These are phyloP conservation scores for Apodemus speciosus DNA, from an alignment of 2,113 vertebrate genomes.

Conservation along the genomic window DNA sequence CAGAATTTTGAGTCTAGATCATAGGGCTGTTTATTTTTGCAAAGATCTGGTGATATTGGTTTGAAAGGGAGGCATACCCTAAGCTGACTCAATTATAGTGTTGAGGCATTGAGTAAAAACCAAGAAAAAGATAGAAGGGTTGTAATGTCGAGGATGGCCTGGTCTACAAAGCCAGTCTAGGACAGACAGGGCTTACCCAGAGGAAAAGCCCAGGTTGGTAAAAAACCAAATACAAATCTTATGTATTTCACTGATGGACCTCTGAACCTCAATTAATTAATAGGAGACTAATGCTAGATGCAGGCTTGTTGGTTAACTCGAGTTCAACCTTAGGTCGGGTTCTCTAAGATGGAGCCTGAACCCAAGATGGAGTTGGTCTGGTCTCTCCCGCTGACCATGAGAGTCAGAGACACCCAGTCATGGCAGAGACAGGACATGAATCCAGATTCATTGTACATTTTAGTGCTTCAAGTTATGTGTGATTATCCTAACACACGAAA, in stretches of 20 bases:
- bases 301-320: too few relatives aligned
- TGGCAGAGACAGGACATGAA: not conserved
- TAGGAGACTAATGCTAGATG: not conserved
- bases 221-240: too few relatives aligned
- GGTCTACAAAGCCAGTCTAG: too few relatives aligned
- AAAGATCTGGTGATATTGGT: not conserved
- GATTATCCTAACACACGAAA: not conserved
- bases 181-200: too few relatives aligned
- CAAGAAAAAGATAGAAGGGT: not conserved
- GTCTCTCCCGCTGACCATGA: not conserved
- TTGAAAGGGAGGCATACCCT: not conserved
- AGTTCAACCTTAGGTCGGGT: too few relatives aligned
- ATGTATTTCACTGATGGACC: not conserved
- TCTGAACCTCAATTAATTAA: not conserved
- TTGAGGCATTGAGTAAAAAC: not conserved
- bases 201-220: too few relatives aligned
- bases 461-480: not conserved
- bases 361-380: too few relatives aligned
- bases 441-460: not conserved
- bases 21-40: not conserved
- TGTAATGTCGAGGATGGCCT: too few relatives aligned
- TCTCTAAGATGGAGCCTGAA: too few relatives aligned
- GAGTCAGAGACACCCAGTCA: not conserved
- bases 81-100: not conserved
- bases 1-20: not conserved